Conservation (phyloP, 2,113 vertebrate genomes). For the Dicerorhinus sumatrensis region DNA sequence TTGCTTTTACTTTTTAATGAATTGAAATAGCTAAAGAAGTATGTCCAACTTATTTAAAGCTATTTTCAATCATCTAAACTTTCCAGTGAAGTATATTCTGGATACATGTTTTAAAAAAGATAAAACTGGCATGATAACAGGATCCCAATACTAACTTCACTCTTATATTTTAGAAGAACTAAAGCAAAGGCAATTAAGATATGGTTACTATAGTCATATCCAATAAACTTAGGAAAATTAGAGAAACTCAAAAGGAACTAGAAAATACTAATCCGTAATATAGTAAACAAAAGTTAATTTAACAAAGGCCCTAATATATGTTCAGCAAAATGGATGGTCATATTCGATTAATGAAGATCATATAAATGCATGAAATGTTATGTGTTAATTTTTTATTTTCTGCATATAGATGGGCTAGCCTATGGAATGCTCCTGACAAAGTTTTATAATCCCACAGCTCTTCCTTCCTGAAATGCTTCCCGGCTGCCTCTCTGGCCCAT, state of each 20-base stretch:
- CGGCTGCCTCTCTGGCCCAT: background rate
- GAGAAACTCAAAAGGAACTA: background rate
- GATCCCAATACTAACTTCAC: slow-evolving; percentile 57
- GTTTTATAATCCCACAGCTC: background rate
- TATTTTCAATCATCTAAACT: slow-evolving; percentile 68
- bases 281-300: background rate
- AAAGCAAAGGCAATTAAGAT: slow-evolving; percentile 41
- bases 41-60: slow-evolving; percentile 17
- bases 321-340: background rate
- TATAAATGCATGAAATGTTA: background rate
- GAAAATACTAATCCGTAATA: background rate
- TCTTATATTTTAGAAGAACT: slow-evolving; percentile 2
- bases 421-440: background rate
- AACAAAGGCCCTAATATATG: background rate
- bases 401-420: background rate
- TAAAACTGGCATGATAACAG: slow-evolving; percentile 34
- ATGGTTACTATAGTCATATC: slow-evolving; percentile 57
- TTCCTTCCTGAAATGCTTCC: background rate
- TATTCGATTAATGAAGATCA: background rate
- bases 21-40: background rate
- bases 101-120: slow-evolving; percentile 56
- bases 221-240: slow-evolving; percentile 15
- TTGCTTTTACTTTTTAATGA: slow-evolving; percentile 71
- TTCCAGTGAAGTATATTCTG: slow-evolving; percentile 52
- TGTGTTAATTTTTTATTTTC: background rate